Evolutionary conservation across 2,113 vertebrate species (phyloP), one percentile per base, ranked within the genome.

Genomic region (Microcebus lehilahytsara): DNA sequence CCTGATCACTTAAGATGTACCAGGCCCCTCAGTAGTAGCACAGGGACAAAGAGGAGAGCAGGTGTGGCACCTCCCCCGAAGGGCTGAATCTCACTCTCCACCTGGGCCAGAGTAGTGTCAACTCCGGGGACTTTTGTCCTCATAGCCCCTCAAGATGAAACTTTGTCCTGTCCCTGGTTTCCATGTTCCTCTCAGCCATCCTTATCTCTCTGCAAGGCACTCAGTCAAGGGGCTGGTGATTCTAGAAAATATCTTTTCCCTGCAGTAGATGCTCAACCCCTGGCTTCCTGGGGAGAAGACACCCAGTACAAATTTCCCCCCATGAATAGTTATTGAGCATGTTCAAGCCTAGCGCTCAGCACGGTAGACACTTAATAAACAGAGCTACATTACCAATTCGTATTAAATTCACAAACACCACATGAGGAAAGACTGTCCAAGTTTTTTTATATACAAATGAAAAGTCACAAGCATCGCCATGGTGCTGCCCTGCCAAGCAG

Each of bases 61-160:
- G 9, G 0, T 3, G 1, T 0, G 27, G 32, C 11, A 5, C 2
- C 46, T 22, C 6, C 4, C 56, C 16, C 46, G 19, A 27, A 72
- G 12, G 25, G 22, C 40, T 17, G 37, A 46, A 11, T 5, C 9
- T 23, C 22, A 9, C 16, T 46, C 51, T 71, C 51, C 46, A 37
- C 51, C 78, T n/a, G 3, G 4, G 30, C 23, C 74, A 71, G 9
- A 49, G n/a, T 0, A 42, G 14, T 30, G 34, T 13, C 56, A 40
- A 3, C 27, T 25, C 22, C 51, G 11, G 2, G 34, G 20, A 64
- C 42, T 62, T 49, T 46, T 78, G 75, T 9, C 9, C 34, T 6
- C 71, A 64, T 0, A 34, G 4, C 2, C 22, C 20, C 9, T 71
- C 0, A 34, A 0, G 5, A 34, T 25, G 30, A 74, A 42, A 66